A percentile compares a stretch with the other conserved stretches of the same genome.
These are phyloP conservation scores for Ommatoiulus sabulosus DNA, from an alignment of 2,888 invertebrate species.

Conservation along the genomic window DNA sequence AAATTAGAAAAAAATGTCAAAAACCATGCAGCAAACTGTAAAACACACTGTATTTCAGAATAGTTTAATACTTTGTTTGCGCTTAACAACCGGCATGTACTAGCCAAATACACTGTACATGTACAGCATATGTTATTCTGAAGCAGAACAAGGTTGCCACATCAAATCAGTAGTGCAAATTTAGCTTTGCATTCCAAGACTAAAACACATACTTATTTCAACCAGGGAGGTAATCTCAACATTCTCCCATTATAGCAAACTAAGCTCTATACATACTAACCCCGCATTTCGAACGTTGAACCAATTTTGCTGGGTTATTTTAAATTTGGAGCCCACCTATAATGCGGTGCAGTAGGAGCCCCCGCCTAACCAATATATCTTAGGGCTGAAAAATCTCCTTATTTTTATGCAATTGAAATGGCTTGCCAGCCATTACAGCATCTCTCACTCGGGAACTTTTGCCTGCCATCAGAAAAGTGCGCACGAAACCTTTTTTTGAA, in stretches of 20 bases:
- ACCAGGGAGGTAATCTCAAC: background rate
- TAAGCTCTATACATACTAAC: background rate
- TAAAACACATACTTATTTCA: background rate
- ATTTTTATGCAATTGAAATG: background rate
- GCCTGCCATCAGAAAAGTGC: background rate
- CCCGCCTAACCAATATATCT: background rate
- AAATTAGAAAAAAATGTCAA: background rate
- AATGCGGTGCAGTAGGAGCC: background rate
- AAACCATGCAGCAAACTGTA: background rate
- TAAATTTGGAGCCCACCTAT: background rate
- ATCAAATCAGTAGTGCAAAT: background rate
- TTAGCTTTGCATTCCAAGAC: background rate
- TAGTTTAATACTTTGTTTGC: background rate
- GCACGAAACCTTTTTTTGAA: background rate
- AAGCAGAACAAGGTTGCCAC: background rate
- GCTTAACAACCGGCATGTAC: background rate
- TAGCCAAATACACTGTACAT: background rate
- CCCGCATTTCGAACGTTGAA: background rate
- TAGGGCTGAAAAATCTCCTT: background rate
- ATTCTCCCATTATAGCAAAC: background rate
- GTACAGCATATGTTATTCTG: no score
- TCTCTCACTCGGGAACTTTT: constrained; percentile 5
- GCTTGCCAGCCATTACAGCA: background rate
- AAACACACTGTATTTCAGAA: no score
- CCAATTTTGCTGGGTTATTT: background rate